Evolutionary conservation across 2,113 vertebrate species (phyloP).

Genomic region (Campylomormyrus numenius): DNA sequence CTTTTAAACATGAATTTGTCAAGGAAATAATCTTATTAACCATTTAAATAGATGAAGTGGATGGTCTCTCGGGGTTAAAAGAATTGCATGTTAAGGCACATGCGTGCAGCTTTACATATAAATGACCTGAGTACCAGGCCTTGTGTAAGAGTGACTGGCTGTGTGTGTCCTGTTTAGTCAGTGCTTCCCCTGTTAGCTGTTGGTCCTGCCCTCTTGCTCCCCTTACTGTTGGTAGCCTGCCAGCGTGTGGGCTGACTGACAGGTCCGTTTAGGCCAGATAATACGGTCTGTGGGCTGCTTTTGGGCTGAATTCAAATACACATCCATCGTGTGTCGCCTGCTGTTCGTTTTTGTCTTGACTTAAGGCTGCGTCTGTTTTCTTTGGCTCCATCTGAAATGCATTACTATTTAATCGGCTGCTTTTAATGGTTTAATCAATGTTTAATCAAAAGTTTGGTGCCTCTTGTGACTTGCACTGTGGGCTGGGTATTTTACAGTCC

Average conservation of each 20-base stretch:
- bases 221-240: not conserved
- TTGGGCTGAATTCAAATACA: not conserved
- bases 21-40: not conserved
- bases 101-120: not conserved
- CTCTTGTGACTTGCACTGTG: not conserved
- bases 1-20: not conserved
- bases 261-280: not conserved
- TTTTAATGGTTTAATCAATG: constrained; percentile 9
- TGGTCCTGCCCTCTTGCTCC: not conserved
- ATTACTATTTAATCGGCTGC: not conserved
- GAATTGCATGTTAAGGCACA: not conserved
- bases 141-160: not conserved
- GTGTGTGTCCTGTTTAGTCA: not conserved
- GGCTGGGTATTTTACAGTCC: not conserved
- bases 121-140: not conserved
- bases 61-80: not conserved
- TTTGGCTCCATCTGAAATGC: not conserved
- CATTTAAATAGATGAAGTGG: not conserved
- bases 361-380: not conserved
- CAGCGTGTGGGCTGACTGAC: not conserved
- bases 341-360: not conserved
- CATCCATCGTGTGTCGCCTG: not conserved
- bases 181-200: not conserved
- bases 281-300: not conserved
- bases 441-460: not conserved